Percentiles rank a stretch among this genome's conserved stretches.
These are phyloP conservation scores for Gastrophryne carolinensis DNA, from an alignment of 2,797 vertebrate genomes.

Conservation along the genomic window DNA sequence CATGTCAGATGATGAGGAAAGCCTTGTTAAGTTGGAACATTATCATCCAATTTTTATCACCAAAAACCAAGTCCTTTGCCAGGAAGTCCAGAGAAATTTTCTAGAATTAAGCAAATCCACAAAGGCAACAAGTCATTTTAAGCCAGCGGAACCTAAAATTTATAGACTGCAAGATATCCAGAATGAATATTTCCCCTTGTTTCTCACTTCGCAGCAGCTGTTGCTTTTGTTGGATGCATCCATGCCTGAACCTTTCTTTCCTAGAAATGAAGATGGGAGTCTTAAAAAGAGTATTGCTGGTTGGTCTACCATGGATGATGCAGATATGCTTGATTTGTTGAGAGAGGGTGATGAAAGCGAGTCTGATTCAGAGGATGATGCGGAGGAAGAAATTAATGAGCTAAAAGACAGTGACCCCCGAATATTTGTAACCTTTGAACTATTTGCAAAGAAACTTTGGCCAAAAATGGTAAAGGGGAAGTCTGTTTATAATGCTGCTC, in stretches of 20 bases:
- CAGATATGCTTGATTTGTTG: constrained; percentile 64
- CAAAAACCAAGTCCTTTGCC: constrained; percentile 77
- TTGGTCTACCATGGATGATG: constrained; percentile 71
- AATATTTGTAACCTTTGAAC: constrained; percentile 67
- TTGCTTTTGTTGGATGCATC: constrained; percentile 74
- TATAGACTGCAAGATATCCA: constrained; percentile 72
- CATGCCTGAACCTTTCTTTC: constrained; percentile 72
- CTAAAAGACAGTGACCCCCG: constrained; percentile 65
- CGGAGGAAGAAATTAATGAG: constrained; percentile 64
- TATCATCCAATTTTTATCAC: constrained; percentile 76
- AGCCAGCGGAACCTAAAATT: constrained; percentile 64
- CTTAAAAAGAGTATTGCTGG: constrained; percentile 68
- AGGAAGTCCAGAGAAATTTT: constrained; percentile 77
- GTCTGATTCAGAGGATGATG: constrained; percentile 56
- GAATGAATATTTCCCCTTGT: constrained; percentile 75
- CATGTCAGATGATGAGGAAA: not conserved
- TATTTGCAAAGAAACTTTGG: constrained; percentile 73
- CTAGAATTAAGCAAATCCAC: constrained; percentile 74
- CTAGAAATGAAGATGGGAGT: constrained; percentile 76
- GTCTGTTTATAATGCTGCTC: constrained; percentile 68
- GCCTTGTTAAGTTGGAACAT: constrained; percentile 63
- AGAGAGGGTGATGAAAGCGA: constrained; percentile 68
- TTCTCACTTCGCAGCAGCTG: constrained; percentile 73
- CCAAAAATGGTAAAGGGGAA: constrained; percentile 76
- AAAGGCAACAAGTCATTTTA: constrained; percentile 71